These are phyloP conservation scores for Sarcophilus harrisii DNA, from an alignment of 2,797 vertebrate species.

Conservation along the genomic window DNA sequence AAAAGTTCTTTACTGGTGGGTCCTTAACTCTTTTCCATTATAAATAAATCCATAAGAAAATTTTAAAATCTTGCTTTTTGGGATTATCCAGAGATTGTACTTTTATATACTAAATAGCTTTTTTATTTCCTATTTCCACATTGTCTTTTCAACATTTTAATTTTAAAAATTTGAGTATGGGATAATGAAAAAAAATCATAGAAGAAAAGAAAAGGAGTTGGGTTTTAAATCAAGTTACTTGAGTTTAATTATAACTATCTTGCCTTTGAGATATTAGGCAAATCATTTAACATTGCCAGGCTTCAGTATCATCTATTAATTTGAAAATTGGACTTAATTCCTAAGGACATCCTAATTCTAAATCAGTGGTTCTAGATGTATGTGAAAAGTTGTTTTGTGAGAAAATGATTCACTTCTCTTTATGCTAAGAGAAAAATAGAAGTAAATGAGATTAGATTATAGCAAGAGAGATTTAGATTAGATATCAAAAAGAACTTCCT, in stretches of 20 bases:
- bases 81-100: background rate
- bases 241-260: background rate
- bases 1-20: background rate
- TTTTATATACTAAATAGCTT: background rate
- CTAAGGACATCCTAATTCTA: background rate
- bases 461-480: conserved; percentile 61
- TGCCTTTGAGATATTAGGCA: background rate
- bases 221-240: background rate
- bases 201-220: background rate
- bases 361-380: background rate
- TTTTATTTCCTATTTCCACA: background rate
- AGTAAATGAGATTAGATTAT: conserved; percentile 6
- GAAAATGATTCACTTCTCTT: conserved; percentile 22
- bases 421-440: conserved; percentile 60
- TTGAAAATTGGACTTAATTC: background rate
- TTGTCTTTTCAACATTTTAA: background rate
- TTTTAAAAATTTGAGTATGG: background rate
- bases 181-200: background rate
- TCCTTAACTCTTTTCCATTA: background rate
- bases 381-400: background rate
- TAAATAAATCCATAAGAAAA: background rate
- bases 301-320: background rate
- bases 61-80: background rate
- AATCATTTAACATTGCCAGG: background rate
- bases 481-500: conserved; percentile 68